Evolutionary conservation across 2,797 vertebrate genomes (phyloP), one percentile per base, ranked within the genome.

Genomic region (Ambastaia sidthimunki): DNA sequence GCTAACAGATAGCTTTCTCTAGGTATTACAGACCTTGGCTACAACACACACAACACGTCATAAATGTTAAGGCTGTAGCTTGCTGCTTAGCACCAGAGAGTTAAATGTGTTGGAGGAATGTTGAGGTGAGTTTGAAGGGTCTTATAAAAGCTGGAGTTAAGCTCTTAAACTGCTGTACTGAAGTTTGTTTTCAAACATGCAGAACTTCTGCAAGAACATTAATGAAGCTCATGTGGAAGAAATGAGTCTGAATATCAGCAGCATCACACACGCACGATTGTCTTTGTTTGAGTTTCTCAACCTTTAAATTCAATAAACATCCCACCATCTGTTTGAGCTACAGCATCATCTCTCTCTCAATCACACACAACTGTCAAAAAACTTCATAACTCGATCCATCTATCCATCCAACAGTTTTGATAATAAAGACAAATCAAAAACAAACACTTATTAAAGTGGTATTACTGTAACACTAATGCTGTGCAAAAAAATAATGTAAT

Each of bases 261-360:
- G 83, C 75, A 76, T 74, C 71, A 68, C 63, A 76, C 68, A 44
- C 66, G n/a, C 54, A 62, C 71, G 62, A 76, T 69, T 86, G 79
- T 85, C 81, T 78, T 78, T 80, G 71, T 74, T 85, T 83, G 71
- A 76, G 77, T 71, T 83, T 78, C 71, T 78, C 48, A 81, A 66
- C 75, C 72, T 75, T 76, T 47, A 81, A 72, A 85, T 83, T 75
- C 71, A 85, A 85, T 83, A 82, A 83, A 73, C 74, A 72, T 76
- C 55, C 47, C 41, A 68, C 84, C 78, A 80, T 85, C 60, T 83
- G 78, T 74, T 71, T 73, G 66, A 63, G 72, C 41, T 12, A 59
- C 74, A 84, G 67, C 55, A 77, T 80, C 76, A 62, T 34, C 28
- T 37, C 57, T 60, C 12, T 28, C 21, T 28, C 44, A 37, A 6